Conservation (phyloP, 2,888 invertebrate species). For the Apodemia duryi region DNA sequence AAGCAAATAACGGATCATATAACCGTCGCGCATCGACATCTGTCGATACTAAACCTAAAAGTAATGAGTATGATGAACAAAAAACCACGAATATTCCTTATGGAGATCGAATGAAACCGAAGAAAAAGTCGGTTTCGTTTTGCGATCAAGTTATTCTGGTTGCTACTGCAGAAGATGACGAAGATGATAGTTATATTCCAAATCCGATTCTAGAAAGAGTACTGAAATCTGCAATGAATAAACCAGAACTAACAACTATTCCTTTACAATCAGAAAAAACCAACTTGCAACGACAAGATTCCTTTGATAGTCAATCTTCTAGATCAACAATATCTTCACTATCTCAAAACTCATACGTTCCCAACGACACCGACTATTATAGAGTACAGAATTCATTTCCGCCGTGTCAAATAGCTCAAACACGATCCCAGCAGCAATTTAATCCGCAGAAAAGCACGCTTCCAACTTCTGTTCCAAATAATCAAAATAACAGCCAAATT, state of each 20-base stretch:
- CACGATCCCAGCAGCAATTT: conserved; percentile 57
- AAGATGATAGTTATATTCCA: conserved; percentile 93
- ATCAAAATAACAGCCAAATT: conserved; percentile 50
- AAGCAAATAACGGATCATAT: conserved; percentile 55
- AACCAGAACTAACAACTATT: conserved; percentile 80
- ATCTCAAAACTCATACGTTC: conserved; percentile 61
- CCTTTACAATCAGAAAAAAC: conserved; percentile 71
- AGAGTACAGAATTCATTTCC: conserved; percentile 60
- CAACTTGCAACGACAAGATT: conserved; percentile 69
- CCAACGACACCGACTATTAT: conserved; percentile 62
- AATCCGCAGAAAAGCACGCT: conserved; percentile 55
- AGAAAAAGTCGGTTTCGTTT: conserved; percentile 96
- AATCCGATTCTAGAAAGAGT: conserved; percentile 94
- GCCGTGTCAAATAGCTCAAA: conserved; percentile 56
- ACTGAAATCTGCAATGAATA: conserved; percentile 88
- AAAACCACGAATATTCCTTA: conserved; percentile 54
- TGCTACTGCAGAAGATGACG: conserved; percentile 94
- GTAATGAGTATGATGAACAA: conserved; percentile 58
- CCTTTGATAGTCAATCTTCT: conserved; percentile 74
- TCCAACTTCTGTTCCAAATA: conserved; percentile 44
- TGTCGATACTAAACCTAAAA: conserved; percentile 64
- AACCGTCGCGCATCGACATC: conserved; percentile 59
- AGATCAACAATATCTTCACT: conserved; percentile 71
- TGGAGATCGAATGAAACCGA: conserved; percentile 80
- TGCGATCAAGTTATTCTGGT: conserved; percentile 96